These are phyloP conservation scores for Erebia ligea DNA, from an alignment of 2,888 invertebrate species.

Conservation along the genomic window DNA sequence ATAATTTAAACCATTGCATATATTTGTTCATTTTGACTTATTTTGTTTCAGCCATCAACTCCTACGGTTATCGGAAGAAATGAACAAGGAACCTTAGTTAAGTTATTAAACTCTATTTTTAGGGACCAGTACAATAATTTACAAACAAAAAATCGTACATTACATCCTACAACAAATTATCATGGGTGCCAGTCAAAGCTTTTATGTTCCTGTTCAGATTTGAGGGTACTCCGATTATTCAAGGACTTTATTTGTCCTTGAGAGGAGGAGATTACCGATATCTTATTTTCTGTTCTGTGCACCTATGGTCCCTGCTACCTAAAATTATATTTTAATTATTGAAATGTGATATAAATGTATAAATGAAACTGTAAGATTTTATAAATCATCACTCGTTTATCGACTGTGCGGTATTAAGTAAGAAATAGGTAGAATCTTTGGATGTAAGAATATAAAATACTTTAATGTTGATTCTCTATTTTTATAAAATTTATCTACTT, in stretches of 20 bases:
- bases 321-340: not conserved
- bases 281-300: not conserved
- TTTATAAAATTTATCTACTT: not conserved
- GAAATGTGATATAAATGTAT: conserved; percentile 22
- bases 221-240: not conserved
- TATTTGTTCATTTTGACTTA: too few species aligned
- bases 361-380: conserved; percentile 8
- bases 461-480: not conserved
- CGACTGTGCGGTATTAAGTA: not conserved
- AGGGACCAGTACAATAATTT: conserved; percentile 16
- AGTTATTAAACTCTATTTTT: not conserved
- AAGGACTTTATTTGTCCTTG: not conserved
- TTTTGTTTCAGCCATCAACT: conserved; percentile 85
- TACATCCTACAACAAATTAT: not conserved
- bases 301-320: not conserved
- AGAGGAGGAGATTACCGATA: too few species aligned
- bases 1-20: too few species aligned
- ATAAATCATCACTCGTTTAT: not conserved
- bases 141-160: not conserved
- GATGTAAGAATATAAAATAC: not conserved
- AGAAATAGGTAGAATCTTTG: not conserved
- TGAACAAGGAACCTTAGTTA: conserved; percentile 32
- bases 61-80: conserved; percentile 88
- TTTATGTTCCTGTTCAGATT: not conserved
- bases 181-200: not conserved